Evolutionary conservation across 1,140 invertebrate genomes (phyloP).

Genomic region (Stenopsyche tienmushanensis): DNA sequence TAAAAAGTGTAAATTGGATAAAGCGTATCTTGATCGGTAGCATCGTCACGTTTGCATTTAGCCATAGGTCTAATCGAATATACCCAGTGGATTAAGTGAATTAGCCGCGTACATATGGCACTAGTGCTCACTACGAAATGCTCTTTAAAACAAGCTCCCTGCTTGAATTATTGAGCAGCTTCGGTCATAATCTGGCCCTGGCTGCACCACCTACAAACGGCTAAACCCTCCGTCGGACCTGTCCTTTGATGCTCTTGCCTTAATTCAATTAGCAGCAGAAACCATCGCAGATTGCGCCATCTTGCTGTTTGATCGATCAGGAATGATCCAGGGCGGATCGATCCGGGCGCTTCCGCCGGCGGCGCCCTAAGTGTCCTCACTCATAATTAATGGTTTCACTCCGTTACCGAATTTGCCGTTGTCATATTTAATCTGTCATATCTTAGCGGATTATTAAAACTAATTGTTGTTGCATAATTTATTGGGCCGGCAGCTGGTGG

Average conservation of each 20-base stretch:
- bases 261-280: conserved; percentile 9
- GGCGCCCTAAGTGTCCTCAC: background rate
- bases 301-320: too few relatives aligned
- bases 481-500: conserved; percentile 30
- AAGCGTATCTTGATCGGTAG: too few relatives aligned
- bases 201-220: too few relatives aligned
- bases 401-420: conserved; percentile 41
- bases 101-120: background rate
- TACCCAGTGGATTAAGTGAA: background rate
- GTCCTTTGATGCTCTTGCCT: conserved; percentile 6
- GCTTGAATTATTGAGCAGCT: conserved; percentile 21
- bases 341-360: background rate
- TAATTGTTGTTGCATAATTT: conserved; percentile 41
- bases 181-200: conserved; percentile 5
- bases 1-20: too few relatives aligned
- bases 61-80: too few relatives aligned
- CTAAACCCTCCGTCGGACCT: too few relatives aligned
- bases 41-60: too few relatives aligned
- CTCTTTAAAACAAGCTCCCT: background rate
- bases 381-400: conserved; percentile 36
- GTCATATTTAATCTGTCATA: conserved; percentile 42
- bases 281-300: too few relatives aligned
- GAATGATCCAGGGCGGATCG: too few relatives aligned
- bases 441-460: conserved; percentile 42
- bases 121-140: background rate